Conservation (phyloP, 1,140 invertebrate species). For the Helicoverpa zea region DNA sequence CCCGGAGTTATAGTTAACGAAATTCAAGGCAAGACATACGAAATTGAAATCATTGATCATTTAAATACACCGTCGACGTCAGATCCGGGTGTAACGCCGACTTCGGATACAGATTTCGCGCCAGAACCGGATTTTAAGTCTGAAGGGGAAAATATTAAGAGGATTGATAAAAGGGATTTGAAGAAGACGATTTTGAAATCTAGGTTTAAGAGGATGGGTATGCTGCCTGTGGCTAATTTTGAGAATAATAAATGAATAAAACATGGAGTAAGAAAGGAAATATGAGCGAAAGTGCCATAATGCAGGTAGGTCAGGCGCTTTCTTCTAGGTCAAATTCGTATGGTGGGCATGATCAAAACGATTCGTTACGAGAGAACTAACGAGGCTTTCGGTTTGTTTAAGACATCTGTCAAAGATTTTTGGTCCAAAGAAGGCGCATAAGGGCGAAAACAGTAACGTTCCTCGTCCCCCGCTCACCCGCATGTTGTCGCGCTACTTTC, state of each 20-base stretch:
- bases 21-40: conserved; percentile 41
- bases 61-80: not conserved
- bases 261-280: too few species aligned
- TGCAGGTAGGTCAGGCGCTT: too few species aligned
- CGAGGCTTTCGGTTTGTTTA: too few species aligned
- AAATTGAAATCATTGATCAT: conserved; percentile 61
- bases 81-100: not conserved
- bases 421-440: too few species aligned
- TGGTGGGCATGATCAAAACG: too few species aligned
- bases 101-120: not conserved
- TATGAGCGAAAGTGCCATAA: too few species aligned
- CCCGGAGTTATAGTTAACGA: conserved; percentile 37
- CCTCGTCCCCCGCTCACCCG: too few species aligned
- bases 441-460: too few species aligned
- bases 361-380: too few species aligned
- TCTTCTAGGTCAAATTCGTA: too few species aligned
- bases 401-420: too few species aligned
- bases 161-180: conserved; percentile 46
- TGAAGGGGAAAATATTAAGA: not conserved
- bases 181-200: conserved; percentile 63
- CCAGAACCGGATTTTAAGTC: not conserved
- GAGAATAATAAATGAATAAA: not conserved
- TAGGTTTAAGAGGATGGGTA: conserved; percentile 66
- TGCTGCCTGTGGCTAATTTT: conserved; percentile 65
- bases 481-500: too few species aligned